Base-by-base conservation (phyloP, 2,113 vertebrate genomes). In the Cebidichthys violaceus region DNA sequence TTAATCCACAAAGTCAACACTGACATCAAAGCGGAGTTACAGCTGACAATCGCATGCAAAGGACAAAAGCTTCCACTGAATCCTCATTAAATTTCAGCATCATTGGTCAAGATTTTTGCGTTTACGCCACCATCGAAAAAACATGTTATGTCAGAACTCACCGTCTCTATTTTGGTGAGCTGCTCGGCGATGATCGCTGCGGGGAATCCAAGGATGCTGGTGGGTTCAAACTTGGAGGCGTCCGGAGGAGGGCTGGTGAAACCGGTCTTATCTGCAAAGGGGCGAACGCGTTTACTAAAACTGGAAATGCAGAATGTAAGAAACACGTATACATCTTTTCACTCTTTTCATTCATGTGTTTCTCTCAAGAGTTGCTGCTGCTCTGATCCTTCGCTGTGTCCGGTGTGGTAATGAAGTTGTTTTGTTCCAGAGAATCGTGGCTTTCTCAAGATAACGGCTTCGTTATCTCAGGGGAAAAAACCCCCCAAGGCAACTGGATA, bases 111-210 rank as follows among this genome's bases (percentile, higher is more conserved):
- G 60, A 41, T 17, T 76, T 80, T 61, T 50, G 6, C 6, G n/a
- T 18, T 37, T 24, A 3, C 4, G 20, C 45, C 59, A 17, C 9
- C 14, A 45, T 79, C 0, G 80, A 1, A 64, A 1, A 64, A 55
- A 50, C 60, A 29, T 3, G 11, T 8, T 14, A 39, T n/a, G 24
- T 2, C 6, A 35, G 10, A 54, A 79, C 85, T 96, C 89, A 97
- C 97, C 0, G 96, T 96, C 91, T 98, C 97, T 69, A 97, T 95
- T 92, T 94, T 96, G 87, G 97, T 98, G 88, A 98, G 96, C 95
- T 97, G 96, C 85, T 97, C 96, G 0, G 96, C 97, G 10, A 96
- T 92, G 88, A 93, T 79, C 37, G 86, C 93, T 6, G 95, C 95
- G 27, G 95, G 94, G 89, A 97, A 97, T 72, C 93, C 95, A 88